Evolutionary conservation across 1,140 invertebrate species (phyloP).

Genomic region (Meloidogyne chitwoodi): DNA sequence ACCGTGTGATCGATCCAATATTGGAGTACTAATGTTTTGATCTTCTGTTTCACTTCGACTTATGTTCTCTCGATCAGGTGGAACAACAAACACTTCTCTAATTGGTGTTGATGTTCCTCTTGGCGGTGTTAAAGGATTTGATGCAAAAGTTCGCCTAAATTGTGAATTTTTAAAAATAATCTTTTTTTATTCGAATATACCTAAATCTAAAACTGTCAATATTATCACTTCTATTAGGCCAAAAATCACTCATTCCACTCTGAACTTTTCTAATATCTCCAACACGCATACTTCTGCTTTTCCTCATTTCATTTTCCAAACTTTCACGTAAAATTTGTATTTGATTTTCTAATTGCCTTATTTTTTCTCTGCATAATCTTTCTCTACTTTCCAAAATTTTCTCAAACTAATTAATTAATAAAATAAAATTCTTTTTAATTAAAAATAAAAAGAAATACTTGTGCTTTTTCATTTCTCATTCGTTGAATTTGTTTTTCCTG

Average conservation of each 20-base stretch:
- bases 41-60: conserved; percentile 4
- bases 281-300: conserved; percentile 46
- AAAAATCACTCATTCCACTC: conserved; percentile 31
- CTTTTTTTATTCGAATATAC: not conserved
- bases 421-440: not conserved
- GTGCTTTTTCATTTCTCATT: conserved; percentile 52
- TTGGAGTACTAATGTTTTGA: not conserved
- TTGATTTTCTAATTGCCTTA: conserved; percentile 56
- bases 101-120: conserved; percentile 57
- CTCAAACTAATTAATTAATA: conserved; percentile 34
- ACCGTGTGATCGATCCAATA: conserved; percentile 15
- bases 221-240: conserved; percentile 30
- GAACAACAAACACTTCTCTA: conserved; percentile 21
- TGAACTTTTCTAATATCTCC: conserved; percentile 44
- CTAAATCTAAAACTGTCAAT: conserved; percentile 44
- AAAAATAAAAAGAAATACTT: conserved; percentile 26
- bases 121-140: conserved; percentile 59
- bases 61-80: not conserved
- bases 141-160: conserved; percentile 52
- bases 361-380: conserved; percentile 46
- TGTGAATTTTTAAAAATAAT: not conserved
- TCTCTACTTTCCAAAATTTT: conserved; percentile 57
- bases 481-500: conserved; percentile 53
- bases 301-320: conserved; percentile 51
- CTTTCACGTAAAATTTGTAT: conserved; percentile 51